Percentiles rank a stretch among this genome's conserved stretches.
Conservation (phyloP, 2,888 invertebrate species). For the Coleophora deauratella region DNA sequence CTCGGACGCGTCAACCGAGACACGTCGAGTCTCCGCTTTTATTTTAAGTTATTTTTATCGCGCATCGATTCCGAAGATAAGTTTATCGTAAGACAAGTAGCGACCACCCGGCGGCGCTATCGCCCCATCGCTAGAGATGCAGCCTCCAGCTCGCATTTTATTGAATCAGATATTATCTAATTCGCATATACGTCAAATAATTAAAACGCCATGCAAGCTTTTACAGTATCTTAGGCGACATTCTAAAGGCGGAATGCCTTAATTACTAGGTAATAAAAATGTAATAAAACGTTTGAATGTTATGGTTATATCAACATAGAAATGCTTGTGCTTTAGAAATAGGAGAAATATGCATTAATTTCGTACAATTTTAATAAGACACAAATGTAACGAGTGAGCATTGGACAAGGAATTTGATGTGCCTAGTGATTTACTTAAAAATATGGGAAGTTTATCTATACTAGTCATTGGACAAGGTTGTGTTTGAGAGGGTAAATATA, state of each 20-base stretch:
- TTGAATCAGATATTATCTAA: constrained; percentile 65
- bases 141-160: constrained; percentile 46
- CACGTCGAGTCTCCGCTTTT: constrained; percentile 28
- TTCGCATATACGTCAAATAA: constrained; percentile 68
- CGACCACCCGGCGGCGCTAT: constrained; percentile 57
- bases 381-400: too few species aligned
- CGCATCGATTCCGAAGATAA: constrained; percentile 72
- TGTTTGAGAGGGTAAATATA: too few species aligned
- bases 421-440: too few species aligned
- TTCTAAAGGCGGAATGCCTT: constrained; percentile 22
- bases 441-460: too few species aligned
- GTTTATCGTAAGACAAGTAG: constrained; percentile 72
- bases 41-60: constrained; percentile 32
- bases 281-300: constrained; percentile 18
- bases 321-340: too few species aligned
- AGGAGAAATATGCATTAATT: too few species aligned
- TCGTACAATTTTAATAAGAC: too few species aligned
- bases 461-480: too few species aligned
- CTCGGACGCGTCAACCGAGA: constrained; percentile 48
- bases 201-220: constrained; percentile 38
- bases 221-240: constrained; percentile 20
- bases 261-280: too few species aligned
- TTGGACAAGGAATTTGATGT: too few species aligned
- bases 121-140: constrained; percentile 2
- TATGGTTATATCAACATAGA: not conserved